Evolutionary conservation across 2,797 vertebrate genomes (phyloP), one percentile per base, ranked within the genome.

Genomic region (Lepilemur ruficaudatus): DNA sequence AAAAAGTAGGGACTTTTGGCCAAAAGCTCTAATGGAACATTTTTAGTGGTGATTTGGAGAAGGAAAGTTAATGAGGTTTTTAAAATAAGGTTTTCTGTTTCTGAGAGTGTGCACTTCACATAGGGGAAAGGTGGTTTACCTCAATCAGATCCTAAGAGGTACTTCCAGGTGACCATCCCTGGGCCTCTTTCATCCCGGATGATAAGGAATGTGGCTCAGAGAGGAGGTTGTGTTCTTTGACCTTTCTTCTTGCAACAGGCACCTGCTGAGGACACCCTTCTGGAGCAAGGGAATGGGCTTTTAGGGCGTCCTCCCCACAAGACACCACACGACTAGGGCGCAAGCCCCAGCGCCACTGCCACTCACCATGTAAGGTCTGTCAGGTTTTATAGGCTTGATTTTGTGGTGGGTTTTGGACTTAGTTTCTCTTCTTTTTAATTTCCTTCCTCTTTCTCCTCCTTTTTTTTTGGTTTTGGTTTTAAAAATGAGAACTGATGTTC

Each of bases 61-160:
- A 95, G 67, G 80, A 81, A 91, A 96, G 38, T 70, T 94, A 91
- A 88, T 70, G 91, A 96, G 85, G 32, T 93, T 89, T 96, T 88
- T 38, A 35, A 70, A 87, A 50, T 80, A 91, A 78, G 76, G 70
- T 73, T 92, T 91, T 94, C 80, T 84, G 32, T 79, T 96, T 89
- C 65, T 43, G 52, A 35, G 72, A 72, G 32, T 20, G 41, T 28
- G 18, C 23, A 18, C 46, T 52, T 81, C 92, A 80, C 86, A 38
- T 30, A 7, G 11, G 59, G 55, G 22, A 81, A 5, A 18, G 85
- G 63, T 46, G 20, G 73, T 78, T 78, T 90, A 70, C 93, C 82
- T 96, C 65, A 17, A 52, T 35, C 30, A 4, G 84, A 41, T 76
- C 84, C 85, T 48, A 10, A 65, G 73, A 89, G 65, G 12, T 12